Evolutionary conservation across 2,113 vertebrate genomes (phyloP).

Genomic region (Peromyscus californicus): DNA sequence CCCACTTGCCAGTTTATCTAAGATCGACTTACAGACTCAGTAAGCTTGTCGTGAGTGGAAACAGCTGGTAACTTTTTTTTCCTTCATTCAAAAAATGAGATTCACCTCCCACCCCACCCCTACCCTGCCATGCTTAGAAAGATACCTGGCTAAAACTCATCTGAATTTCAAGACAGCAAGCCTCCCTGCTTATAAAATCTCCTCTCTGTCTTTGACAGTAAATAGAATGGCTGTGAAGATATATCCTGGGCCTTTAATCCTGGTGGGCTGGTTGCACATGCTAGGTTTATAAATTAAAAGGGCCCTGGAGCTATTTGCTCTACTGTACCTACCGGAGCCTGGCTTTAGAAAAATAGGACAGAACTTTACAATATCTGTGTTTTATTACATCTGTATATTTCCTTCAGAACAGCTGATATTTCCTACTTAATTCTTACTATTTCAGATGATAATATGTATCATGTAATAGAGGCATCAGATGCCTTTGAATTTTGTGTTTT

Average conservation of each 20-base stretch:
- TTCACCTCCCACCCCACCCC: neutral
- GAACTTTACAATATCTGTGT: neutral
- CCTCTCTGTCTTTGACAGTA: conserved; percentile 26
- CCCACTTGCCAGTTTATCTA: neutral
- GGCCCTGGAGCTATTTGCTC: neutral
- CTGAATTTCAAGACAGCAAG: conserved; percentile 21
- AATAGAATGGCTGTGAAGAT: neutral
- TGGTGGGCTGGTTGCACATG: neutral
- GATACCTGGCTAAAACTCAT: neutral
- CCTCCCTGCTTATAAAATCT: neutral
- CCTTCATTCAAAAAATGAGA: neutral
- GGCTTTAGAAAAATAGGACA: neutral
- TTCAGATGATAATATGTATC: conserved; percentile 46
- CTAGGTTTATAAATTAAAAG: conserved; percentile 61
- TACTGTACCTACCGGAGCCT: neutral
- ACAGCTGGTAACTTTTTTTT: neutral
- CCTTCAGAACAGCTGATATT: conserved; percentile 20
- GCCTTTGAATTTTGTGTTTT: conserved; percentile 63
- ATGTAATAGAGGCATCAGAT: conserved; percentile 14
- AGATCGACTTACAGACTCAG: neutral
- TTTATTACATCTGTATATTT: neutral
- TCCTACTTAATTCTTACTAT: conserved; percentile 3
- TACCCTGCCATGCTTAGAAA: neutral
- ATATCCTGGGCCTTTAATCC: neutral
- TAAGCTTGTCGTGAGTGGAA: neutral